A percentile compares a stretch with the other conserved stretches of the same genome.
phyloP scores from a whole-genome alignment of 1,140 invertebrate genomes.

The Temnothorax nylanderi region DNA sequence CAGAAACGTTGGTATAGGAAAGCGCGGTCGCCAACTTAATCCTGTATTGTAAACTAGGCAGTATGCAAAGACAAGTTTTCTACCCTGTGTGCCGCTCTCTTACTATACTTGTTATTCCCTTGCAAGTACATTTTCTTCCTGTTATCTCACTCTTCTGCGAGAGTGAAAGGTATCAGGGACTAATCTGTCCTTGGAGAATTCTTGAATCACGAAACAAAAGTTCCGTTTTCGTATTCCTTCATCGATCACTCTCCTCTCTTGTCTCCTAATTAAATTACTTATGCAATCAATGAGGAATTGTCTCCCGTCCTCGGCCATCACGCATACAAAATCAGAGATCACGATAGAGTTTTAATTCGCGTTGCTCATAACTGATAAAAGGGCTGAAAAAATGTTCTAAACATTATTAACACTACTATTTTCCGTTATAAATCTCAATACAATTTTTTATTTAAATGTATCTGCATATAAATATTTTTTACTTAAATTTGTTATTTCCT shows the following conservation, averaged over 20 bases:
- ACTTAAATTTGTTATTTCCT: background rate
- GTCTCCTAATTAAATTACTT: constrained; percentile 64
- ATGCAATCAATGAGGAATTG: constrained; percentile 66
- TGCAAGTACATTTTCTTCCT: constrained; percentile 50
- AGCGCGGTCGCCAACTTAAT: constrained; percentile 77
- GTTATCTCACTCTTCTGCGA: constrained; percentile 58
- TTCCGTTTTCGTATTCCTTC: constrained; percentile 58
- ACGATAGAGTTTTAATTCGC: background rate
- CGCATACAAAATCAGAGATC: constrained; percentile 17
- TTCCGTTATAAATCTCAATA: background rate
- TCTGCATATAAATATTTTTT: background rate
- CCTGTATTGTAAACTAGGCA: constrained; percentile 83
- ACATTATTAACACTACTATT: background rate
- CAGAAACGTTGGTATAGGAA: constrained; percentile 55
- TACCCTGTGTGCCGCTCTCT: constrained; percentile 68
- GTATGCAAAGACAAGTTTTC: constrained; percentile 80
- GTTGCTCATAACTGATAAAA: background rate
- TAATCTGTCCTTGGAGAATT: constrained; percentile 83
- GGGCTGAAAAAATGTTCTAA: background rate
- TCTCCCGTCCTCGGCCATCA: background rate
- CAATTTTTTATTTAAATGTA: background rate
- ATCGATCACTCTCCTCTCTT: constrained; percentile 5
- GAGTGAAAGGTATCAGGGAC: constrained; percentile 71
- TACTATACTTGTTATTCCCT: constrained; percentile 70
- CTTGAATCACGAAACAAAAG: constrained; percentile 80